Evolutionary conservation across 2,797 vertebrate genomes (phyloP), one percentile per base, ranked within the genome.

Genomic region (Hydrocynus forskahlii): DNA sequence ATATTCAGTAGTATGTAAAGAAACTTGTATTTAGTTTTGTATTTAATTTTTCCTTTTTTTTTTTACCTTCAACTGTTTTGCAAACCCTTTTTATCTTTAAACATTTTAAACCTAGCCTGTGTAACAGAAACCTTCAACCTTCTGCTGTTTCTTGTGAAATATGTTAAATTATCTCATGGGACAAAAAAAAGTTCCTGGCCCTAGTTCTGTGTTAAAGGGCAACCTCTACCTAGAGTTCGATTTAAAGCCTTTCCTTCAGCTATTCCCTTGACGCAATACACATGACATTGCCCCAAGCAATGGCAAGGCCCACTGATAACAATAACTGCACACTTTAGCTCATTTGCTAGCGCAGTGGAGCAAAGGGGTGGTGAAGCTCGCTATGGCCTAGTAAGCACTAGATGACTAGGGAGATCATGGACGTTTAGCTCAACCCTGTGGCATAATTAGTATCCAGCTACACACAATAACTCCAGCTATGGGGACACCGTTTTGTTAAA

Each of bases 281-380:
- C 12, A 23, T 76, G 83, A 84, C 80, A 71, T 84, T 81, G 80
- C 76, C 80, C 19, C 43, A 14, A 79, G 83, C 80, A 8, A 60
- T n/a, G 7, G 17, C n/a, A n/a, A 21, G 52, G 60, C 62, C 70
- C 68, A 23, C 43, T 48, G 74, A 54, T 55, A 29, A 69, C 48
- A 45, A 67, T 45, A 67, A 66, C 73, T 17, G 40, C 75, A 66
- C 57, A 40, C 45, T 70, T 43, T 25, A 67, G 60, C 75, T 63
- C 63, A 72, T 23, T 57, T 35, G 55, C 59, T 9, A 57, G 25
- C 35, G 45, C 48, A 43, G 73, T 63, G 68, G 54, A 73, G 55
- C 55, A 10, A 35, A 35, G 55, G 70, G 76, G 57, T n/a, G 52
- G 52, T 19, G 48, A 63, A 43, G 12, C 50, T 71, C 7, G 76